Conservation (phyloP, 1,140 invertebrate species). For the Eumeta japonica region DNA sequence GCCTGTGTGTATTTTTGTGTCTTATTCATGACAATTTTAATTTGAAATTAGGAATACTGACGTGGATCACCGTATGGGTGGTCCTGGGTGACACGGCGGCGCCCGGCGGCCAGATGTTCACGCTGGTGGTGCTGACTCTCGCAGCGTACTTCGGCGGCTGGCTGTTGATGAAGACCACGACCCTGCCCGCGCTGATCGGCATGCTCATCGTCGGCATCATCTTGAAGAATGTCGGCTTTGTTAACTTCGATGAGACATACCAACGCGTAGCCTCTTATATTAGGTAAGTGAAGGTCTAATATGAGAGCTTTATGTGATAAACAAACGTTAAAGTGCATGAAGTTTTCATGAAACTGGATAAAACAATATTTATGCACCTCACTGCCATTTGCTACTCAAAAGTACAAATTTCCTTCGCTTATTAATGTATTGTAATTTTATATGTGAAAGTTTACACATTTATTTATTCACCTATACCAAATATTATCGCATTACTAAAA, state of each 20-base stretch:
- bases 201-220: constrained; percentile 82
- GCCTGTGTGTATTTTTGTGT: too few species aligned
- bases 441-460: too few species aligned
- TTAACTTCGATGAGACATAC: constrained; percentile 67
- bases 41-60: constrained; percentile 68
- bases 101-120: constrained; percentile 76
- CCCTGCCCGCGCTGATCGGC: constrained; percentile 81
- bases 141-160: constrained; percentile 80
- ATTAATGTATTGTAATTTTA: too few species aligned
- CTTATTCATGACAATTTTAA: too few species aligned
- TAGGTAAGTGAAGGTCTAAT: too few species aligned
- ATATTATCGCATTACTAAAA: too few species aligned
- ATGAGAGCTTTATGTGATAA: neutral
- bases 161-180: constrained; percentile 70
- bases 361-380: too few species aligned
- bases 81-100: constrained; percentile 74
- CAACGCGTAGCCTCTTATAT: constrained; percentile 63
- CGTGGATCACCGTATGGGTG: constrained; percentile 74
- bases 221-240: constrained; percentile 75
- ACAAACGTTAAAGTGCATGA: neutral
- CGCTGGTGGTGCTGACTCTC: constrained; percentile 71
- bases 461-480: too few species aligned
- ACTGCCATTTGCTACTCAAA: too few species aligned
- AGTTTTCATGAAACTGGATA: neutral
- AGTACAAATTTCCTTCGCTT: too few species aligned